Evolutionary conservation across 2,888 invertebrate species (phyloP).

Genomic region (Polyploca ridens): DNA sequence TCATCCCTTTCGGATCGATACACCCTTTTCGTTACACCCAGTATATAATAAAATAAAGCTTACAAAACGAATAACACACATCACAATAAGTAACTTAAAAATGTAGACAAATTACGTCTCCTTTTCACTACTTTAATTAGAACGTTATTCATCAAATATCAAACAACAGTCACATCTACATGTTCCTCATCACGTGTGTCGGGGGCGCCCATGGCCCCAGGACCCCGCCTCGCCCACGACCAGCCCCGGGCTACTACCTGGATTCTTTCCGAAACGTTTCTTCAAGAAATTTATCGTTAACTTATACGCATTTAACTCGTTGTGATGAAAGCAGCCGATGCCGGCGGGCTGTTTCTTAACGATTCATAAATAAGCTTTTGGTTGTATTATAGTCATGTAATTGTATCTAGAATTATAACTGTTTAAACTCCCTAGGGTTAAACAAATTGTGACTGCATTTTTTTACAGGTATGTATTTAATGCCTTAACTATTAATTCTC

Average conservation of each 20-base stretch:
- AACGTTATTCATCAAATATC: neutral
- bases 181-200: neutral
- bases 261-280: conserved; percentile 46
- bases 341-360: conserved; percentile 30
- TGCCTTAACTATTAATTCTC: too few relatives aligned
- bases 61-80: too few relatives aligned
- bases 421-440: neutral
- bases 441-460: neutral
- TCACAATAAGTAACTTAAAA: too few relatives aligned
- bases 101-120: neutral
- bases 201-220: conserved; percentile 23
- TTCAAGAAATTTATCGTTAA: conserved; percentile 53
- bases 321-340: conserved; percentile 49
- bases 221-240: conserved; percentile 42
- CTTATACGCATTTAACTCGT: conserved; percentile 40
- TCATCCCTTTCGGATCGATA: too few relatives aligned
- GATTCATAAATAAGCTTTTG: neutral
- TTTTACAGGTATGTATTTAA: too few relatives aligned
- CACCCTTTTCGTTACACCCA: too few relatives aligned
- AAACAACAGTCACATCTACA: neutral
- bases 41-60: too few relatives aligned
- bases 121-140: too few relatives aligned
- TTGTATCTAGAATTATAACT: conserved; percentile 3
- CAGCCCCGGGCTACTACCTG: conserved; percentile 50
- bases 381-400: conserved; percentile 6